Evolutionary conservation across 2,113 vertebrate genomes (phyloP), one percentile per base, ranked within the genome.

Genomic region (Thalassoma bifasciatum): DNA sequence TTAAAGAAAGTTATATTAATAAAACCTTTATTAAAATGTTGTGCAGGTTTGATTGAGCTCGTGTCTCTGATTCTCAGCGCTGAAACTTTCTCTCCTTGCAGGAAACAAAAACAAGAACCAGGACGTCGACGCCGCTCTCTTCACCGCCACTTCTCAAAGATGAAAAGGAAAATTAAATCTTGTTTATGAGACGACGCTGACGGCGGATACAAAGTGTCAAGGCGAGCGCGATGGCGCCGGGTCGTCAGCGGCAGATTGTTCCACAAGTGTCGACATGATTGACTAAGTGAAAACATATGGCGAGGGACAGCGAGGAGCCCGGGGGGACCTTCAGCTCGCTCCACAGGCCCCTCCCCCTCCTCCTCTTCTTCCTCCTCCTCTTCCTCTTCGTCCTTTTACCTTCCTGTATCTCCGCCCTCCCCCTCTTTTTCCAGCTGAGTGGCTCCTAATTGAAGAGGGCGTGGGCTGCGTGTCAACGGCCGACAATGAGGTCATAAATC

Each of bases 221-320:
- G 74, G 70, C 38, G 66, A 71, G 68, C 7, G 47, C 30, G 53
- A 80, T 75, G 56, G 42, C 52, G 50, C 23, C 30, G 44, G 84
- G 77, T 80, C 78, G 46, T 70, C 79, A 22, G 12, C 60, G 59
- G 83, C 85, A 84, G 88, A 84, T 88, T 90, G 86, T 86, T 85
- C 72, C 80, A 86, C 73, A 54, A 84, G 77, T 81, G 82, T 84
- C 56, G 81, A 93, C 86, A 92, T 80, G 89, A 90, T 88, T 88
- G 89, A 84, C 86, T 93, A 92, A 94, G 89, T 92, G 90, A 81
- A 91, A 92, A 88, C 92, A 92, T 92, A 91, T 84, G 90, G 91
- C 36, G 17, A 54, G 58, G 70, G 69, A 67, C 47, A 22, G 44
- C 23, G 74, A 49, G n/a, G 54, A 75, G 87, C 61, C 65, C 75